Conservation (phyloP, 2,797 vertebrate genomes). For the Chloroceryle inda region DNA sequence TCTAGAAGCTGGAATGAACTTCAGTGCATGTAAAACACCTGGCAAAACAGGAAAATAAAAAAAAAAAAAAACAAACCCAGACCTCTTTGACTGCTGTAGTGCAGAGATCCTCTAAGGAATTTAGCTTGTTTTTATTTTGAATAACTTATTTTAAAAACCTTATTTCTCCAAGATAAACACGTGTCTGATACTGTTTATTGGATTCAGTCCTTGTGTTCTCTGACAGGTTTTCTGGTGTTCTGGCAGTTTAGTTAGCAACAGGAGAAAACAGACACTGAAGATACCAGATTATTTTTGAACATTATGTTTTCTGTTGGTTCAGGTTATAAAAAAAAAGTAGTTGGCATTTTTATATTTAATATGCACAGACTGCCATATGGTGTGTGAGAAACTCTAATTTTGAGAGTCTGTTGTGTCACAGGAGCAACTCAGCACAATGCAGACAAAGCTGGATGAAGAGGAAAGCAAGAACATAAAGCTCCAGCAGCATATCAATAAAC, state of each 20-base stretch:
- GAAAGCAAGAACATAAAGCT: conserved; percentile 90
- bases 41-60: background rate
- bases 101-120: background rate
- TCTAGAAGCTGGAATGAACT: background rate
- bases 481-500: conserved; percentile 86
- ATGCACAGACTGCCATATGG: conserved; percentile 4
- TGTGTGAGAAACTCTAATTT: conserved; percentile 20
- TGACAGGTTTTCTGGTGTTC: background rate
- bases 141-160: background rate
- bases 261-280: background rate
- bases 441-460: conserved; percentile 88
- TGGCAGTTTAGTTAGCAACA: background rate
- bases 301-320: conserved; percentile 12
- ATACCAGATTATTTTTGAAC: background rate
- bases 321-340: background rate
- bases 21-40: background rate
- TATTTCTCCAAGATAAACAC: background rate
- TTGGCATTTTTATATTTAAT: background rate
- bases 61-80: background rate
- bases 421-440: conserved; percentile 87
- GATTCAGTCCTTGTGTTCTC: background rate
- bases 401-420: conserved; percentile 60
- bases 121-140: background rate
- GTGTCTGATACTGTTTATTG: background rate
- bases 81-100: background rate